Conservation (phyloP, 2,888 invertebrate species). For the Drosophila glabriapex region DNA sequence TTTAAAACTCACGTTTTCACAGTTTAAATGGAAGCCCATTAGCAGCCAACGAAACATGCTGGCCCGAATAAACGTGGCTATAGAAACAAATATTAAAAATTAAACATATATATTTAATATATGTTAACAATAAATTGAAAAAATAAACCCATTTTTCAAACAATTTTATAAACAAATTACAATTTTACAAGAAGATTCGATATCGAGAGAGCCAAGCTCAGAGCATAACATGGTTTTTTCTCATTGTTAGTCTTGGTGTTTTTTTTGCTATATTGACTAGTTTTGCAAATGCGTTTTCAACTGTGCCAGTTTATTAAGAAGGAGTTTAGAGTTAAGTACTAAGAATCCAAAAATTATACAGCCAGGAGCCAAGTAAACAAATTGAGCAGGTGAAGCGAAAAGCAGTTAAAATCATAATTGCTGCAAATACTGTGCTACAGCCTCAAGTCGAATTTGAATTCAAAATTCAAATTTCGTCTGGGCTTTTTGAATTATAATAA, state of each 20-base stretch:
- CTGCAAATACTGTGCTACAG: not conserved
- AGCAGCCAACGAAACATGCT: slow-evolving; percentile 49
- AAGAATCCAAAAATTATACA: not conserved
- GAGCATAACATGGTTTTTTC: not conserved
- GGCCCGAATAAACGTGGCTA: not conserved
- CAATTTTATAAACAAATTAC: not conserved
- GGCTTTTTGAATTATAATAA: slow-evolving; percentile 46
- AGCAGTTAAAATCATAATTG: not conserved
- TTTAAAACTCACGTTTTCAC: slow-evolving; percentile 43
- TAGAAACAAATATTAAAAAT: not conserved
- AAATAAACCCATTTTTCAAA: not conserved
- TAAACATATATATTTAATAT: not conserved
- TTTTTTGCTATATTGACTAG: not conserved
- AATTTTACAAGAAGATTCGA: not conserved
- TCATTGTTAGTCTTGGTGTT: not conserved
- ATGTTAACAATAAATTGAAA: not conserved
- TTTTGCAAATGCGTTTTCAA: not conserved
- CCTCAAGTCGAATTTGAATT: not conserved
- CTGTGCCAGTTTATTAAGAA: not conserved
- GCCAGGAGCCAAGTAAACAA: not conserved
- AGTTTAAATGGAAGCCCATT: slow-evolving; percentile 50
- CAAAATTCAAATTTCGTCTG: slow-evolving; percentile 1
- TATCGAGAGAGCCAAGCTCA: not conserved
- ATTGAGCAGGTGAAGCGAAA: not conserved
- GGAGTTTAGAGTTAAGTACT: not conserved